These are phyloP conservation scores for Lineus longissimus DNA, from an alignment of 1,140 invertebrate genomes.

Conservation along the genomic window DNA sequence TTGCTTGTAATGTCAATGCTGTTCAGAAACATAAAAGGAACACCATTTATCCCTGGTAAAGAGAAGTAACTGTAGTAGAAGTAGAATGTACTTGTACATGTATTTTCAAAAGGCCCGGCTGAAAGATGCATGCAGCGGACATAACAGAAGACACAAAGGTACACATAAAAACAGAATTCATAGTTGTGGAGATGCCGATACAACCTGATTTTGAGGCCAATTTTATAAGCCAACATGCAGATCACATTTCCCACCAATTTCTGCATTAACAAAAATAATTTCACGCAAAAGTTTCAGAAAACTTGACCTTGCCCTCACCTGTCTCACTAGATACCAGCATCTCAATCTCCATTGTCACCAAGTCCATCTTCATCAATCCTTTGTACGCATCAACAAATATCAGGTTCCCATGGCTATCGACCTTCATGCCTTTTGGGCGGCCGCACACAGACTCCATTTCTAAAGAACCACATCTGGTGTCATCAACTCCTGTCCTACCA, in stretches of 20 bases:
- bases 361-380: constrained; percentile 72
- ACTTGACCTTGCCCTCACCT: background rate
- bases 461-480: constrained; percentile 30
- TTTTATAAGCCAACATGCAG: background rate
- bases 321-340: constrained; percentile 9
- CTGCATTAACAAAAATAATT: too few relatives aligned
- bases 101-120: background rate
- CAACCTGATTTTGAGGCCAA: background rate
- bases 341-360: constrained; percentile 60
- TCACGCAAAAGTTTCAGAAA: background rate
- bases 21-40: constrained; percentile 43
- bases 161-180: background rate
- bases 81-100: background rate
- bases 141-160: background rate
- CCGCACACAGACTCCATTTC: constrained; percentile 61
- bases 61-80: background rate
- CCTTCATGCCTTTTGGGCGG: constrained; percentile 70
- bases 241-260: too few relatives aligned
- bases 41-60: constrained; percentile 20
- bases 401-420: constrained; percentile 67
- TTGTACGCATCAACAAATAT: constrained; percentile 74
- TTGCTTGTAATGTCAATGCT: constrained; percentile 65
- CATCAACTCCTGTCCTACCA: constrained; percentile 23
- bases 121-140: background rate
- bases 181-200: background rate